A percentile compares a stretch with the other conserved stretches of the same genome.
Evolutionary conservation across 2,888 invertebrate species (phyloP).

Genomic region (Phengaris alcon): DNA sequence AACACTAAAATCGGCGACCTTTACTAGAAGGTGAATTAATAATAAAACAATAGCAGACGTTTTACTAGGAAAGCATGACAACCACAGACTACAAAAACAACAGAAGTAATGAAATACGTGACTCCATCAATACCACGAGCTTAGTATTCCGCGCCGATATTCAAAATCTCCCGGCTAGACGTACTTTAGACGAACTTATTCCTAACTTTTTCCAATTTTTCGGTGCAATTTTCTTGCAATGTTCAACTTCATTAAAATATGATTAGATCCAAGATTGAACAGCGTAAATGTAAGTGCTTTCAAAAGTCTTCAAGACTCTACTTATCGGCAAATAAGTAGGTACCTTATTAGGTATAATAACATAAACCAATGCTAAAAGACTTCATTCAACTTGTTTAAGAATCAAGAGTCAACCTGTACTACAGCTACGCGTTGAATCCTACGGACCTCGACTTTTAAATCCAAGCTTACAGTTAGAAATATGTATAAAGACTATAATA

Average conservation of each 20-base stretch:
- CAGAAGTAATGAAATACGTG: conserved; percentile 25
- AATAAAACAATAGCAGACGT: neutral
- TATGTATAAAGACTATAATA: too few relatives aligned
- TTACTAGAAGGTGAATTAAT: neutral
- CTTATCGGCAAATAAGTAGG: neutral
- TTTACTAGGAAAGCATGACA: neutral
- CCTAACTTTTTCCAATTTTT: conserved; percentile 7
- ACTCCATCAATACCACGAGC: neutral
- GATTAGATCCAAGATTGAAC: neutral
- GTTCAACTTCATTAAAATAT: neutral
- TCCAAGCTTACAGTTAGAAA: neutral
- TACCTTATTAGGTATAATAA: neutral
- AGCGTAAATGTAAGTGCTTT: neutral
- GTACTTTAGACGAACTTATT: conserved; percentile 3
- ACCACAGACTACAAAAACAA: conserved; percentile 18
- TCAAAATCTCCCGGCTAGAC: conserved; percentile 14
- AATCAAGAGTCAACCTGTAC: too few relatives aligned
- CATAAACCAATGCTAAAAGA: neutral
- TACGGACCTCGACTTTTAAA: neutral
- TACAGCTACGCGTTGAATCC: neutral
- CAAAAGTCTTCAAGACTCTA: neutral
- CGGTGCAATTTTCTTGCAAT: neutral
- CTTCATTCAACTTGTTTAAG: neutral
- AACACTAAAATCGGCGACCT: neutral
- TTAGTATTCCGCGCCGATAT: conserved; percentile 22